Evolutionary conservation across 2,888 invertebrate species (phyloP), one percentile per base, ranked within the genome.

Genomic region (Ceraclea dissimilis): DNA sequence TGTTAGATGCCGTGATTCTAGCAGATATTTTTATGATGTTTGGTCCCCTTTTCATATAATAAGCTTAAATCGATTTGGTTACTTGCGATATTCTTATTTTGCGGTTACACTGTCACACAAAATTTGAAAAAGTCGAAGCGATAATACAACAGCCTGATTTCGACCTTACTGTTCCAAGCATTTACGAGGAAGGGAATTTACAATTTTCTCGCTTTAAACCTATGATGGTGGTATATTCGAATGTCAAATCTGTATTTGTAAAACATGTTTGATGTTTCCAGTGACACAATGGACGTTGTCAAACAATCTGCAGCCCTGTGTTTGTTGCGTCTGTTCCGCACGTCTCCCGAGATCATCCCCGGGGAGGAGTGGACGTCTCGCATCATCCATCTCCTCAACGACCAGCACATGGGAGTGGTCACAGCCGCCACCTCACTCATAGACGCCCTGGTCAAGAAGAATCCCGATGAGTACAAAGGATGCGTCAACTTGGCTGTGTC

Each of bases 221-320:
- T n/a, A n/a, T n/a, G 13, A 39, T 39, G 13, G 39, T 13, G 13
- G 5, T 39, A 5, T 31, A 8, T 31, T 8, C 2, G 39, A 39
- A 39, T 39, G 13, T 8, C 5, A 39, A 39, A 39, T 4, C 2
- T 39, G 13, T 18, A n/a, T n/a, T n/a, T n/a, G n/a, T n/a, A n/a
- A n/a, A n/a, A n/a, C n/a, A n/a, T n/a, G n/a, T 19, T 46, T 17
- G 4, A 19, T 46, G 2, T 19, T 20, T 13, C 4, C 69, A 90
- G 92, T 26, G 99, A 99, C 70, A 98, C 99, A 16, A 97, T 98
- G 86, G 99, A 99, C 76, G 93, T 96, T 56, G 98, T 99, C 1
- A 99, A 99, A 75, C 99, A 99, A 76, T 97, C 96, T 65, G 98
- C 99, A 63, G 99, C 99, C 52, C 81, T 99, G 47, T 99, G 99